Conservation (phyloP, 2,888 invertebrate species). For the Hirtodrosophila trivittata region DNA sequence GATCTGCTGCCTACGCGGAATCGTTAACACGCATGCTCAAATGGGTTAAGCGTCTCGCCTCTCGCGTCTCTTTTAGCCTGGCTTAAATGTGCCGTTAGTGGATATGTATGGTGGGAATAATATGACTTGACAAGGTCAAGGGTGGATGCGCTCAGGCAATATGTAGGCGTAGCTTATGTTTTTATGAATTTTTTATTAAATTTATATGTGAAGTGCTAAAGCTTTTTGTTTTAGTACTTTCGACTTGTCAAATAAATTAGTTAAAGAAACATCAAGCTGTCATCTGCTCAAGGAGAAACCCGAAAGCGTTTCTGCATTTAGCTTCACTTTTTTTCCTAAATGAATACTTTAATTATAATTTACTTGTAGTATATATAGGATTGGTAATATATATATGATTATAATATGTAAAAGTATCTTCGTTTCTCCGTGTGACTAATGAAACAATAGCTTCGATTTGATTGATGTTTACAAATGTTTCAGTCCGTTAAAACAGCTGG, state of each 20-base stretch:
- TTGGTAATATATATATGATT: too few species aligned
- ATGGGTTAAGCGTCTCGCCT: conserved; percentile 36
- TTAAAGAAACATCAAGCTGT: conserved; percentile 5
- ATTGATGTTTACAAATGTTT: too few species aligned
- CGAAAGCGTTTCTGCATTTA: too few species aligned
- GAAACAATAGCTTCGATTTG: too few species aligned
- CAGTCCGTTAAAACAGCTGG: too few species aligned
- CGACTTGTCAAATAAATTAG: conserved; percentile 1
- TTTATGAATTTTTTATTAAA: conserved; percentile 5
- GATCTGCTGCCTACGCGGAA: conserved; percentile 46
- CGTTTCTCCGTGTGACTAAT: too few species aligned
- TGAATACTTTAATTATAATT: too few species aligned
- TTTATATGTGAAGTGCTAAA: conserved; percentile 2
- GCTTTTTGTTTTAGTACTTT: neutral
- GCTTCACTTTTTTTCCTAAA: too few species aligned
- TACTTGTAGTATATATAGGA: too few species aligned
- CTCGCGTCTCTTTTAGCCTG: conserved; percentile 35
- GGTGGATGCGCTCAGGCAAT: conserved; percentile 36
- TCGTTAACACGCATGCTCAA: conserved; percentile 36
- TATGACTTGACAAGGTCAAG: conserved; percentile 65
- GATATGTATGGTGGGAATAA: conserved; percentile 61
- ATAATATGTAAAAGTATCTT: too few species aligned
- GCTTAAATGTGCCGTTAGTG: conserved; percentile 51
- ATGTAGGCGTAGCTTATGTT: conserved; percentile 14
- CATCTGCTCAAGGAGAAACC: conserved; percentile 15